These are phyloP conservation scores for Parthenolecanium corni DNA, from an alignment of 2,888 invertebrate genomes.

Conservation along the genomic window DNA sequence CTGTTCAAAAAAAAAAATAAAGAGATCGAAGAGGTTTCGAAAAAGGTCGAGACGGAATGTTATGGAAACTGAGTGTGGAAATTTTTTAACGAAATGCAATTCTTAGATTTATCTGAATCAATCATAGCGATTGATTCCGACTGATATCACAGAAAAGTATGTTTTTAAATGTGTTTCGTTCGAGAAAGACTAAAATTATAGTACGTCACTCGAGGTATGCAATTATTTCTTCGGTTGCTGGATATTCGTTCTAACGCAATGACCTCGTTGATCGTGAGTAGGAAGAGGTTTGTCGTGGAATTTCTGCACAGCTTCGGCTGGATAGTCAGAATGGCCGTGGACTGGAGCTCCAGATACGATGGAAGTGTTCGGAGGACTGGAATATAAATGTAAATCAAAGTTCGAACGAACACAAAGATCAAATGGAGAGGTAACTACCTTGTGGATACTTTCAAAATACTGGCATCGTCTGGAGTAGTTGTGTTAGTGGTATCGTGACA, in stretches of 20 bases:
- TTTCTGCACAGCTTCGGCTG: conserved; percentile 72
- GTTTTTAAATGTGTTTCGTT: too few species aligned
- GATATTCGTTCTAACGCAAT: conserved; percentile 49
- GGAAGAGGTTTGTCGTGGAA: conserved; percentile 72
- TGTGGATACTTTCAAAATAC: conserved; percentile 58
- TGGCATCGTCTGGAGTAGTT: conserved; percentile 40
- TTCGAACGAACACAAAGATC: not conserved
- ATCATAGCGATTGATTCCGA: too few species aligned
- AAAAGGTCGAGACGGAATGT: too few species aligned
- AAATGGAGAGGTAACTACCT: conserved; percentile 39
- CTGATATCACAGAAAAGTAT: too few species aligned
- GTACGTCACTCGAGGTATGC: too few species aligned
- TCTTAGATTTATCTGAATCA: too few species aligned
- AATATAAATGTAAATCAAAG: conserved; percentile 30
- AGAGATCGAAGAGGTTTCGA: too few species aligned
- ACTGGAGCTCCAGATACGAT: conserved; percentile 68
- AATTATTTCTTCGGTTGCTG: conserved; percentile 76
- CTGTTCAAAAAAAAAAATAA: too few species aligned
- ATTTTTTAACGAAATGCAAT: too few species aligned
- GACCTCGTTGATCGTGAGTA: conserved; percentile 41
- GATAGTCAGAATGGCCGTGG: conserved; percentile 76
- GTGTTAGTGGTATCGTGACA: conserved; percentile 10
- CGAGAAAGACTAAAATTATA: too few species aligned
- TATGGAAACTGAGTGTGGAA: too few species aligned
- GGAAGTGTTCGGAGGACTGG: conserved; percentile 58